These are phyloP conservation scores for Tympanuchus pallidicinctus DNA, from an alignment of 2,113 vertebrate species.

Conservation along the genomic window DNA sequence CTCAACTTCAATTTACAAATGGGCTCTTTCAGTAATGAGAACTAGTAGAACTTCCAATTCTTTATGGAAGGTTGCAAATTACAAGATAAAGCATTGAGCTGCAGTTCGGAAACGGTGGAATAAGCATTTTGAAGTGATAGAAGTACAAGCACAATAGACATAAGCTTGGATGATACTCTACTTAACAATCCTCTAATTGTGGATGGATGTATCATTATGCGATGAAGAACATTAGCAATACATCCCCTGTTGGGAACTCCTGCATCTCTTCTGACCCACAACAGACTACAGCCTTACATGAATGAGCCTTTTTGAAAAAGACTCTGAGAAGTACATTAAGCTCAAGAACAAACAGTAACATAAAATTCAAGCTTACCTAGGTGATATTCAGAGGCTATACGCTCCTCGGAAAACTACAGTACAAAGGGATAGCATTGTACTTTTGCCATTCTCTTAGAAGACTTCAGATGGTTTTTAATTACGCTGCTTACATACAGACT, in stretches of 20 bases:
- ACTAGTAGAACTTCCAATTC: constrained; percentile 16
- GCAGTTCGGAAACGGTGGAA: constrained; percentile 32
- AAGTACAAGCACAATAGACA: constrained; percentile 54
- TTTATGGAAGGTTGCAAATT: constrained; percentile 37
- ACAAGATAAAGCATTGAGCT: not conserved
- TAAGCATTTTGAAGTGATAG: constrained; percentile 46
- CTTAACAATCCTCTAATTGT: constrained; percentile 49
- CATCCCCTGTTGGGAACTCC: constrained; percentile 54
- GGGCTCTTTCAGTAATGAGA: constrained; percentile 30
- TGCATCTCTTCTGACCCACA: constrained; percentile 41
- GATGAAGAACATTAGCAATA: constrained; percentile 55
- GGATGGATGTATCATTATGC: constrained; percentile 63
- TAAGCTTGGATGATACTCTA: constrained; percentile 51
- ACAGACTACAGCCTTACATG: constrained; percentile 49
- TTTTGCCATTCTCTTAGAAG: constrained; percentile 37
- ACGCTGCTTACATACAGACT: constrained; percentile 25
- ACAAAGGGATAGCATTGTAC: constrained; percentile 69
- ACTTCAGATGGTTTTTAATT: constrained; percentile 7
- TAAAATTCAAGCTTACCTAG: constrained; percentile 66
- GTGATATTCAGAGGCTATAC: constrained; percentile 60
- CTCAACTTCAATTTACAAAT: constrained; percentile 24
- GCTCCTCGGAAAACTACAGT: constrained; percentile 68
- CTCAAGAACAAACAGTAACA: constrained; percentile 49
- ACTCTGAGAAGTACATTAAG: constrained; percentile 26
- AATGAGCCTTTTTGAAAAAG: constrained; percentile 55